Conservation (phyloP, 2,797 vertebrate genomes). For the Sorex maritimensis region DNA sequence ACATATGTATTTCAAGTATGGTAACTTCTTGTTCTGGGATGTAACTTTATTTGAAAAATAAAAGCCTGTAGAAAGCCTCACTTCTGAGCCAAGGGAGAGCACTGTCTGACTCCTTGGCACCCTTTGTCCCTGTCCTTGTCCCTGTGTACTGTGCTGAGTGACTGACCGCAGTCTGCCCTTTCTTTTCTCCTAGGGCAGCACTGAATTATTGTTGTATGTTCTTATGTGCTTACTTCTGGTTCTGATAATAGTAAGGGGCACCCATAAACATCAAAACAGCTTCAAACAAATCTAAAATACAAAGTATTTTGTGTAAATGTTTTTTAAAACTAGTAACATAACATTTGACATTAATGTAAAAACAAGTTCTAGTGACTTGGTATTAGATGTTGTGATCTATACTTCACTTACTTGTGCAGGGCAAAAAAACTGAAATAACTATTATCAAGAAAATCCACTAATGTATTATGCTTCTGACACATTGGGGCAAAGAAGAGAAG, state of each 20-base stretch:
- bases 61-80: not conserved
- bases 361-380: slow-evolving; percentile 35
- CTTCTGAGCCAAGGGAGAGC: not conserved
- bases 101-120: not conserved
- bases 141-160: not conserved
- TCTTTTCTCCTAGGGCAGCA: not conserved
- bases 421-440: slow-evolving; percentile 15
- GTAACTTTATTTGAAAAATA: not conserved
- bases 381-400: slow-evolving; percentile 42
- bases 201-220: not conserved
- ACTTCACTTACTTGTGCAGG: slow-evolving; percentile 26
- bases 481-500: not conserved
- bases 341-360: not conserved
- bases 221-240: not conserved
- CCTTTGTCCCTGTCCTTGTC: not conserved
- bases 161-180: not conserved
- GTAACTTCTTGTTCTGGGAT: not conserved
- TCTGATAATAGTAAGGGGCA: not conserved
- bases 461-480: not conserved
- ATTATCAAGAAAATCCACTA: not conserved
- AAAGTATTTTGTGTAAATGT: slow-evolving; percentile 36
- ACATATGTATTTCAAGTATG: not conserved
- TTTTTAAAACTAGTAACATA: slow-evolving; percentile 3
- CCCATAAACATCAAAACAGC: slow-evolving; percentile 22
- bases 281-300: slow-evolving; percentile 37